Conservation (phyloP, 2,113 vertebrate genomes). For the Castor canadensis region DNA sequence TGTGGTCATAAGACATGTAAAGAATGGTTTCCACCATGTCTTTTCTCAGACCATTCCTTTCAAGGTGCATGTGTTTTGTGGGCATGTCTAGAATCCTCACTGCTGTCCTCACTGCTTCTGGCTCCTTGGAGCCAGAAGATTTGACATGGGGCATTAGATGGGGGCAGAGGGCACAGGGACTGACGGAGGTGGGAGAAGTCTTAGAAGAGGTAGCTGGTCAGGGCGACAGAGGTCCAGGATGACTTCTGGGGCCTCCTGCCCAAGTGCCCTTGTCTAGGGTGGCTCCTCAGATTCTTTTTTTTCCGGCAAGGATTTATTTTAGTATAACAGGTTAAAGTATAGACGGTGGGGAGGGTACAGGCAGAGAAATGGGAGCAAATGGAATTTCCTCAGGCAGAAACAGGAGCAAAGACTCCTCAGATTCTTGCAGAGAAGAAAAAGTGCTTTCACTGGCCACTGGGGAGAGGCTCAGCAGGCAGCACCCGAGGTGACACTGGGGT, state of each 20-base stretch:
- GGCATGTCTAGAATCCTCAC: accelerated
- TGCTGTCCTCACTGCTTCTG: too few species aligned
- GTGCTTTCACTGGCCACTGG: accelerated
- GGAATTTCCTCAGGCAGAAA: too few species aligned
- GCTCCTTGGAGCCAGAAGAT: neutral
- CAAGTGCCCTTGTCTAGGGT: neutral
- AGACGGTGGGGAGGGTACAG: too few species aligned
- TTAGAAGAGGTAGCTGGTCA: too few species aligned
- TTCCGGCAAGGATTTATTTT: too few species aligned
- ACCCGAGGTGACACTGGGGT: neutral
- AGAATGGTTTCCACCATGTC: accelerated
- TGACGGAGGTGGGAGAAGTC: neutral
- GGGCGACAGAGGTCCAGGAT: neutral
- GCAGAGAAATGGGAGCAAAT: too few species aligned
- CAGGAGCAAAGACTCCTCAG: too few species aligned
- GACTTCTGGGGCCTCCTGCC: neutral
- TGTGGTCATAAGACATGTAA: accelerated
- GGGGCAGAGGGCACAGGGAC: accelerated
- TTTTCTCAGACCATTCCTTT: neutral
- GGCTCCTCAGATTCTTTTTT: neutral
- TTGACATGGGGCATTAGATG: neutral
- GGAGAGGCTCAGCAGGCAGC: neutral
- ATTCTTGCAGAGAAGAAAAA: neutral
- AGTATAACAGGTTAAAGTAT: too few species aligned
- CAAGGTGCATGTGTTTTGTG: neutral